Evolutionary conservation across 2,113 vertebrate genomes (phyloP).

Genomic region (Esox niger): DNA sequence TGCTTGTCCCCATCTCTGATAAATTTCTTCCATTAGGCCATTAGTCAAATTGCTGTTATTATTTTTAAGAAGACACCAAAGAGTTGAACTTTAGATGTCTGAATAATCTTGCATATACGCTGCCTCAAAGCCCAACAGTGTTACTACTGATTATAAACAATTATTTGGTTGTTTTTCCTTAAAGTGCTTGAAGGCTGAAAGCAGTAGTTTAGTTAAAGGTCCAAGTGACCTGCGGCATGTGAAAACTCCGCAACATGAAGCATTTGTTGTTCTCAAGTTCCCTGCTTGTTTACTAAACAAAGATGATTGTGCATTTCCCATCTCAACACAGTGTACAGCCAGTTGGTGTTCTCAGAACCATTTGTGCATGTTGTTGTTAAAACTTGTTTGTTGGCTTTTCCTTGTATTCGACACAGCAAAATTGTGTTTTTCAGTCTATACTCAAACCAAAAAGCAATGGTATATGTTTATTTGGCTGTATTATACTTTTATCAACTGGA

Average conservation of each 20-base stretch:
- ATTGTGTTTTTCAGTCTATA: neutral
- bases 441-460: no score
- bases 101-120: neutral
- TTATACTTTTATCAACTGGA: neutral
- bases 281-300: neutral
- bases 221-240: neutral
- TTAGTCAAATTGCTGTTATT: neutral
- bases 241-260: neutral
- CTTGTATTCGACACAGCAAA: neutral
- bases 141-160: neutral
- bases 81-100: neutral
- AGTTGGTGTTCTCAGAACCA: neutral
- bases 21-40: neutral
- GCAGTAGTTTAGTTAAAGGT: neutral
- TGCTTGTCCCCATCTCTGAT: neutral
- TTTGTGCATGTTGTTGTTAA: neutral
- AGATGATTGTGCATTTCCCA: neutral
- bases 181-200: neutral
- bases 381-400: neutral
- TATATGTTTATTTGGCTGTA: neutral
- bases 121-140: neutral
- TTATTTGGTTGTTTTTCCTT: neutral
- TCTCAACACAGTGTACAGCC: neutral
- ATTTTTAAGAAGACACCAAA: neutral
- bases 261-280: neutral